A percentile compares a stretch with the other conserved stretches of the same genome.
phyloP scores from a whole-genome alignment of 2,888 invertebrate species.

The Pseudococcus longispinus region DNA sequence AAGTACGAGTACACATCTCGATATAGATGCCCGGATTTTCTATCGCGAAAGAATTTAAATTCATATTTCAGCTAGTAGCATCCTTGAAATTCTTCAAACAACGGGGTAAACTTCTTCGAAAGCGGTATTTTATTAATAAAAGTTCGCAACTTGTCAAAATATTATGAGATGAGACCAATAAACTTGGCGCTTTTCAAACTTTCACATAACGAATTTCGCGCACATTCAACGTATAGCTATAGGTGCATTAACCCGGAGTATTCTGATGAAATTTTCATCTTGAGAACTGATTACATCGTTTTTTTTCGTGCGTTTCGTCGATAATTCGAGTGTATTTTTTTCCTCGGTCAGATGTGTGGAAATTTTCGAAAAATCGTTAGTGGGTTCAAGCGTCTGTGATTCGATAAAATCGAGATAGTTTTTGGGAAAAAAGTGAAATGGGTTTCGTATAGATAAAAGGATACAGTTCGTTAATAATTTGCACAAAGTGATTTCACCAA shows the following conservation, averaged over 20 bases:
- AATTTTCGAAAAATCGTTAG: not conserved
- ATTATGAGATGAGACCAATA: constrained; percentile 1
- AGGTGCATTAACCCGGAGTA: not conserved
- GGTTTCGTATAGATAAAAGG: not conserved
- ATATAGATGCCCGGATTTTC: not conserved
- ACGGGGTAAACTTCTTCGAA: not conserved
- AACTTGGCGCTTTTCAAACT: not conserved
- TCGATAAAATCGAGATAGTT: not conserved
- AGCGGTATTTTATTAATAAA: constrained; percentile 14
- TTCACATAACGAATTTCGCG: not conserved
- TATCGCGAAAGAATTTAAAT: constrained; percentile 10
- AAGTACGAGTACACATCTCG: not conserved
- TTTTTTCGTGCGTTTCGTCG: not conserved
- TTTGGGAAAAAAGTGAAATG: not conserved
- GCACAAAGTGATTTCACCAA: not conserved
- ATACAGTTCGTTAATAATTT: not conserved
- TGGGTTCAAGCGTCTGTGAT: not conserved
- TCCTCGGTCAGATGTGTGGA: not conserved
- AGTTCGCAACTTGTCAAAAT: constrained; percentile 24
- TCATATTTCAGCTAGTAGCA: not conserved
- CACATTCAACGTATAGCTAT: not conserved
- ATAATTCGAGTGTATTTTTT: not conserved
- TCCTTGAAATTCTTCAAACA: not conserved
- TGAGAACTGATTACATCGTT: not conserved
- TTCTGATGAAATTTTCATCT: not conserved